Evolutionary conservation across 1,140 invertebrate genomes (phyloP), one percentile per base, ranked within the genome.

Genomic region (Sycobia sp.): DNA sequence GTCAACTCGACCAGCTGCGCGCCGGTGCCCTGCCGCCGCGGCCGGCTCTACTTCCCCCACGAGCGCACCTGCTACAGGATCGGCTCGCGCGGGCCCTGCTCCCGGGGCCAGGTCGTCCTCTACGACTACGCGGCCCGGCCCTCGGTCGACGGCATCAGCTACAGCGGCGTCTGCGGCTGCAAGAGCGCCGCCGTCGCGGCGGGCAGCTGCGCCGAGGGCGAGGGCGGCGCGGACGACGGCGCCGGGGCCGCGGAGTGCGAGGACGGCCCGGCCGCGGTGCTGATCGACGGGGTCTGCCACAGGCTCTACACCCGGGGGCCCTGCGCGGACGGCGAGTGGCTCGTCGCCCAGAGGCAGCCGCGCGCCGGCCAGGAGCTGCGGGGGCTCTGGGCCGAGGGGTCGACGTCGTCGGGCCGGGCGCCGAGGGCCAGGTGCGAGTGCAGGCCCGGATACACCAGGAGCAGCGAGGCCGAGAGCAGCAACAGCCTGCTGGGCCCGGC

Each of bases 111-210:
- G 69, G 83, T 91, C 5, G 87, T 93, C 1, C 84, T 91, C 0
- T 92, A 90, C 70, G 91, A 93, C 79, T 90, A 91, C 67, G 87
- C 86, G 1, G 86, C 88, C 0, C 77, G 89, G 14, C 90, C 90
- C 0, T 90, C 90, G 0, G 67, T 91, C 0, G 90, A 92, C 67
- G 91, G 91, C 0, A 84, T 92, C 18, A 90, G 90, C n/a, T 92
- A 91, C 70, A 90, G 91, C 57, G 91, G 91, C 0, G 84, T 90
- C 4, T 93, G 91, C 65, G 88, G 86, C 3, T 92, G 91, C 68
- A 85, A 83, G 0, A 84, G 75, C 3, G 70, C 75, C 0, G 50
- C 83, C 5, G 76, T 70, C 38, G 64, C 65, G 23, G 55, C 64
- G 25, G 75, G 69, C 18, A 73, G 75, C 25, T 80, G 78, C 62